Conservation (phyloP, 1,140 invertebrate species). For the Hestina assimilis region DNA sequence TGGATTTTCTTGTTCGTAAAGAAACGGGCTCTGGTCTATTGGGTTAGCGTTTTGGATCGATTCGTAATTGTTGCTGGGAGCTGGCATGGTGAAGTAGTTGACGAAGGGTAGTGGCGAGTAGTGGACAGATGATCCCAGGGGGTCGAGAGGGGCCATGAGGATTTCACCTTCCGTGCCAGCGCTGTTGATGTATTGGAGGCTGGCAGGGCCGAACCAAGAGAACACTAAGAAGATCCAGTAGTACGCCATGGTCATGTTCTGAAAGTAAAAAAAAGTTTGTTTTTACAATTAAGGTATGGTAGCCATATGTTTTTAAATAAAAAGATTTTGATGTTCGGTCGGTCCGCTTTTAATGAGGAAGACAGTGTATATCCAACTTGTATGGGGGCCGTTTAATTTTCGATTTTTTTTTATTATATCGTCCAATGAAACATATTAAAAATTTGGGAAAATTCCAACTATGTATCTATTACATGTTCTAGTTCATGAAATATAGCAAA, state of each 20-base stretch:
- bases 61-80: constrained; percentile 36
- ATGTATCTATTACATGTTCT: too few species aligned
- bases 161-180: constrained; percentile 36
- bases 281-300: neutral
- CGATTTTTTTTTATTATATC: too few species aligned
- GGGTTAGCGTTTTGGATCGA: constrained; percentile 34
- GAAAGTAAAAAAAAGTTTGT: constrained; percentile 35
- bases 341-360: too few species aligned
- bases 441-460: too few species aligned
- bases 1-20: constrained; percentile 30
- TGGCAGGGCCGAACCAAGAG: constrained; percentile 57
- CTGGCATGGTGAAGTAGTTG: constrained; percentile 44
- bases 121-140: constrained; percentile 34
- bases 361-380: too few species aligned
- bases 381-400: too few species aligned
- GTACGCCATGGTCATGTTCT: constrained; percentile 62
- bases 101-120: constrained; percentile 47
- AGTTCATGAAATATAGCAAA: too few species aligned
- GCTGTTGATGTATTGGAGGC: constrained; percentile 60
- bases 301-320: too few species aligned
- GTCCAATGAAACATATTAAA: too few species aligned
- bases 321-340: too few species aligned
- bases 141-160: constrained; percentile 38
- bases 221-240: constrained; percentile 59
- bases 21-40: constrained; percentile 30